A percentile compares a stretch with the other conserved stretches of the same genome.
These are phyloP conservation scores for Pagrus major DNA, from an alignment of 2,113 vertebrate genomes.

Conservation along the genomic window DNA sequence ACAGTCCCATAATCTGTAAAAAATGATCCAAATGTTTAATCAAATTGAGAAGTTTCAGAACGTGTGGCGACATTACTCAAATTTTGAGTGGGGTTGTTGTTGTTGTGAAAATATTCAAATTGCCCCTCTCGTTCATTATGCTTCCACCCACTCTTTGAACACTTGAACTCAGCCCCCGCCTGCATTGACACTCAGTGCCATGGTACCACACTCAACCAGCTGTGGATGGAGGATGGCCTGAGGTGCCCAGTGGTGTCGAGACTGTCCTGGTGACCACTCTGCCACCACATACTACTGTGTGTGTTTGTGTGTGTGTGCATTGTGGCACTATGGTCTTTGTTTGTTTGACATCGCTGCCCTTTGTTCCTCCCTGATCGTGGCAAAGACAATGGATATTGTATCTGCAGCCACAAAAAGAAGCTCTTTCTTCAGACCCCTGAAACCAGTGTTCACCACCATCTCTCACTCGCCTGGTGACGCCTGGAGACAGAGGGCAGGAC, in stretches of 20 bases:
- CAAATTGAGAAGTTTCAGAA: not conserved
- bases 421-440: constrained; percentile 65
- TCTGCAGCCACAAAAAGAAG: constrained; percentile 76
- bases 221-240: constrained; percentile 63
- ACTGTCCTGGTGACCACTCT: constrained; percentile 48
- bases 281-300: constrained; percentile 48
- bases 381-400: constrained; percentile 82
- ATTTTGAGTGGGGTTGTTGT: constrained; percentile 43
- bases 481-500: constrained; percentile 74
- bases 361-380: constrained; percentile 70
- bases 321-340: constrained; percentile 75
- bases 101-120: constrained; percentile 64
- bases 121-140: constrained; percentile 52
- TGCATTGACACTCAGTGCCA: constrained; percentile 50
- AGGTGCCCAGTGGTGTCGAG: constrained; percentile 57
- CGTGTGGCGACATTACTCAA: not conserved
- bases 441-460: constrained; percentile 62
- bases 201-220: constrained; percentile 79
- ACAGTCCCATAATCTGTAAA: constrained; percentile 4
- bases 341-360: constrained; percentile 79
- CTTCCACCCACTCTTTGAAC: constrained; percentile 60
- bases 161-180: constrained; percentile 58
- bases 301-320: constrained; percentile 35
- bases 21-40: constrained; percentile 15
- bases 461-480: constrained; percentile 73